These are phyloP conservation scores for Euglossa dilemma DNA, from an alignment of 1,140 invertebrate species.

Conservation along the genomic window DNA sequence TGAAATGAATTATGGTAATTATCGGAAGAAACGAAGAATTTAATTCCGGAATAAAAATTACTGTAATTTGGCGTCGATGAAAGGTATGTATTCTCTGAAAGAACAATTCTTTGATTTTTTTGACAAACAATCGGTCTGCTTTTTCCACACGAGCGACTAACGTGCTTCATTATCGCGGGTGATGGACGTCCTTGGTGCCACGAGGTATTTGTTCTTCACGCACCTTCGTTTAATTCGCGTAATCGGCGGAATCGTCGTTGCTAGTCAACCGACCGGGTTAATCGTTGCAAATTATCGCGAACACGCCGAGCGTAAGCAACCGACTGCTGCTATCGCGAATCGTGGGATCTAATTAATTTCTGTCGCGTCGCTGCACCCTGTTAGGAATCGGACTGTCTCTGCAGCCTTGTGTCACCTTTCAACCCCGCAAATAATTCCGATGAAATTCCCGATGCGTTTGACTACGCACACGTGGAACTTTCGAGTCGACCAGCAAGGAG, in stretches of 20 bases:
- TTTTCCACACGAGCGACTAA: slow-evolving; percentile 16
- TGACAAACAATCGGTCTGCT: slow-evolving; percentile 10
- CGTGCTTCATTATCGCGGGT: slow-evolving; percentile 21
- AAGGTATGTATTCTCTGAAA: too few species aligned
- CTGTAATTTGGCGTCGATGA: too few species aligned
- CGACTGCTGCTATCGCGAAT: not conserved
- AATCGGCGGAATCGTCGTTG: slow-evolving; percentile 1
- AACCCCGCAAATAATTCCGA: not conserved
- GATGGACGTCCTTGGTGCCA: not conserved
- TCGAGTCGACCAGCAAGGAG: too few species aligned
- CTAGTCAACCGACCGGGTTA: not conserved
- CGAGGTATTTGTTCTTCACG: not conserved
- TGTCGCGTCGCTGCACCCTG: not conserved
- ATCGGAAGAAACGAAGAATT: too few species aligned
- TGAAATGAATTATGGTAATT: too few species aligned
- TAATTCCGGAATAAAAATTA: too few species aligned
- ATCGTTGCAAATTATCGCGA: not conserved
- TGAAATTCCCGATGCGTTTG: too few species aligned
- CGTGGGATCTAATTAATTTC: slow-evolving; percentile 34
- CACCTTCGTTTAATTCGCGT: slow-evolving; percentile 25
- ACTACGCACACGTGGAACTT: too few species aligned
- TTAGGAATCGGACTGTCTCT: not conserved
- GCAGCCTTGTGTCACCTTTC: too few species aligned
- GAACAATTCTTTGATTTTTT: too few species aligned
- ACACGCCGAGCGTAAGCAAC: not conserved